These are phyloP conservation scores for Trichonephila inaurata DNA, from an alignment of 1,140 invertebrate genomes.

Conservation along the genomic window DNA sequence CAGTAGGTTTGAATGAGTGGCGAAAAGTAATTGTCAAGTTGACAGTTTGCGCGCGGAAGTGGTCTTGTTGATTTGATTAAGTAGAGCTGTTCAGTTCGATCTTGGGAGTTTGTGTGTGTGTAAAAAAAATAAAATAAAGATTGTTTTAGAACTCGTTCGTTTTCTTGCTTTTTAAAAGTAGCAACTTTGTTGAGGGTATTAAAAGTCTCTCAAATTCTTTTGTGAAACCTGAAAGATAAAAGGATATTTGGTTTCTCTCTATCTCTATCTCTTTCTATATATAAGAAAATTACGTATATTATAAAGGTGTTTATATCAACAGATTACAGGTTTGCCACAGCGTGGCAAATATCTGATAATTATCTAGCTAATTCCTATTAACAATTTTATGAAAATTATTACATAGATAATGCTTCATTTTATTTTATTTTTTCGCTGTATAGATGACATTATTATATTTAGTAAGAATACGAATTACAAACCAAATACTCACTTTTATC, in stretches of 20 bases:
- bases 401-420: too few species aligned
- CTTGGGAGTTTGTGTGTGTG: background rate
- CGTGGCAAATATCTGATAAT: too few species aligned
- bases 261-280: too few species aligned
- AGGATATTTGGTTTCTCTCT: background rate
- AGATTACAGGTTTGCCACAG: too few species aligned
- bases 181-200: background rate
- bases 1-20: slow-evolving; percentile 43
- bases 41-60: slow-evolving; percentile 48
- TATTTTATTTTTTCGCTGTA: too few species aligned
- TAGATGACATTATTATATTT: too few species aligned
- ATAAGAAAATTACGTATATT: too few species aligned
- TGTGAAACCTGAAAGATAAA: background rate
- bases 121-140: slow-evolving; percentile 19
- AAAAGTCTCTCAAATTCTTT: slow-evolving; percentile 14
- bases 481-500: too few species aligned
- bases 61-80: slow-evolving; percentile 56
- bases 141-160: background rate
- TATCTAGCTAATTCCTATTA: too few species aligned
- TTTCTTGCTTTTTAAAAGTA: background rate
- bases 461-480: too few species aligned
- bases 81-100: slow-evolving; percentile 35
- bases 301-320: too few species aligned
- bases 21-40: slow-evolving; percentile 55
- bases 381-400: too few species aligned